phyloP scores from a whole-genome alignment of 2,888 invertebrate genomes.

The Acrobasis suavella region DNA sequence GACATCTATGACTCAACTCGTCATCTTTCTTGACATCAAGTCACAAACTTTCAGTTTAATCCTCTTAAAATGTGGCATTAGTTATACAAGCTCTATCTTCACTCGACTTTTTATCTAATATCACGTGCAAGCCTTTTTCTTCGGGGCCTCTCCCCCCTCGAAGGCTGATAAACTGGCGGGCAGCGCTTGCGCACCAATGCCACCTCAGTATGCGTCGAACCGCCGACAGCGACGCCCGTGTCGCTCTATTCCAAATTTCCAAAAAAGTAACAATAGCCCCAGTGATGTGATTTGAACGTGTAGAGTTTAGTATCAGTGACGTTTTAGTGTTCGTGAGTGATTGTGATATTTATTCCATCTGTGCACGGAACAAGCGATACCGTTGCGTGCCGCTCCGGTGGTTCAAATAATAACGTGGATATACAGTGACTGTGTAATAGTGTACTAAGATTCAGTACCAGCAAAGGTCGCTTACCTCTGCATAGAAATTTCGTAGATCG shows the following conservation, averaged over 20 bases:
- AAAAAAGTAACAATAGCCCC: conserved; percentile 38
- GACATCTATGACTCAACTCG: neutral
- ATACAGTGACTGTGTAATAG: conserved; percentile 69
- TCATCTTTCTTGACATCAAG: too few relatives aligned
- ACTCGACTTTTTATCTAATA: conserved; percentile 54
- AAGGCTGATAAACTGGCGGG: conserved; percentile 73
- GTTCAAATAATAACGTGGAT: conserved; percentile 75
- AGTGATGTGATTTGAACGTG: conserved; percentile 51
- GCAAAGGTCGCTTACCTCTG: conserved; percentile 78
- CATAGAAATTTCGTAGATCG: conserved; percentile 43
- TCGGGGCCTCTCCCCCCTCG: conserved; percentile 61
- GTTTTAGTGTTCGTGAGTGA: conserved; percentile 50
- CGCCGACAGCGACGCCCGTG: conserved; percentile 53
- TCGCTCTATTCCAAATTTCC: conserved; percentile 32
- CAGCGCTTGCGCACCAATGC: conserved; percentile 69
- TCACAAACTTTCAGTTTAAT: conserved; percentile 8
- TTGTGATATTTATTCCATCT: conserved; percentile 39
- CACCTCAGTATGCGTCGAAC: conserved; percentile 65
- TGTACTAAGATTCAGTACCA: conserved; percentile 73
- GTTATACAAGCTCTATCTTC: conserved; percentile 8
- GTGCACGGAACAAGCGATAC: conserved; percentile 58
- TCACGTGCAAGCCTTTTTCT: conserved; percentile 76
- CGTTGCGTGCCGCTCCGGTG: conserved; percentile 75
- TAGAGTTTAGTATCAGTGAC: conserved; percentile 44
- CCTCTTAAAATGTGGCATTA: neutral